phyloP scores from a whole-genome alignment of 2,113 vertebrate species.

The Colius striatus region DNA sequence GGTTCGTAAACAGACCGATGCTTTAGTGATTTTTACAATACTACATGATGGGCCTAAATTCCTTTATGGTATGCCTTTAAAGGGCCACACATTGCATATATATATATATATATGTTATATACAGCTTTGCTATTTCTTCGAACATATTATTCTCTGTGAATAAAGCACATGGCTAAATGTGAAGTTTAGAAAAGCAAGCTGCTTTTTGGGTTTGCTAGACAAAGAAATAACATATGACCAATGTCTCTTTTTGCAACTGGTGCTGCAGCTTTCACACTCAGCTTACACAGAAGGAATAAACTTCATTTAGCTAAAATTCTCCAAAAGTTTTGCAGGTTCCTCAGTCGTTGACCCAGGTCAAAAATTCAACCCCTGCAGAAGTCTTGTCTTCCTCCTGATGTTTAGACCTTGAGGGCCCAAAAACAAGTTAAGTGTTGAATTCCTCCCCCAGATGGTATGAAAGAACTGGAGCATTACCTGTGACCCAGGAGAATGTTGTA shows the following conservation, averaged over 20 bases:
- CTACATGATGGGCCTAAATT: not conserved
- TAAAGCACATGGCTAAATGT: not conserved
- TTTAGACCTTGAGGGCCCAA: not conserved
- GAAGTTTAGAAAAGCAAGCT: not conserved
- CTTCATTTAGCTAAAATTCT: not conserved
- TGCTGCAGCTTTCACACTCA: not conserved
- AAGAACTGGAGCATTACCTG: not conserved
- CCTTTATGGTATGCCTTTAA: not conserved
- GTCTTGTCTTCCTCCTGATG: not conserved
- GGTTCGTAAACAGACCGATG: not conserved
- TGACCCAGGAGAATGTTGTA: not conserved
- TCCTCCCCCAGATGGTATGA: not conserved
- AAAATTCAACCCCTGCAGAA: not conserved
- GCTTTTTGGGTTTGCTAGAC: not conserved
- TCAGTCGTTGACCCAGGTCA: not conserved
- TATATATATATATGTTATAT: not conserved
- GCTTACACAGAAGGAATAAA: not conserved
- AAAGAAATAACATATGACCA: not conserved
- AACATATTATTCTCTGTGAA: not conserved
- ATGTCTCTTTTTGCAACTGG: not conserved
- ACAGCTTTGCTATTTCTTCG: not conserved
- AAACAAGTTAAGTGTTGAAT: not conserved
- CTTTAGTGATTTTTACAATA: not conserved
- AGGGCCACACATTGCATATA: not conserved
- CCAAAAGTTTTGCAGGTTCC: not conserved